Percentiles rank a stretch among this genome's conserved stretches.
Conservation (phyloP, 2,113 vertebrate species). For the Etheostoma cragini region DNA sequence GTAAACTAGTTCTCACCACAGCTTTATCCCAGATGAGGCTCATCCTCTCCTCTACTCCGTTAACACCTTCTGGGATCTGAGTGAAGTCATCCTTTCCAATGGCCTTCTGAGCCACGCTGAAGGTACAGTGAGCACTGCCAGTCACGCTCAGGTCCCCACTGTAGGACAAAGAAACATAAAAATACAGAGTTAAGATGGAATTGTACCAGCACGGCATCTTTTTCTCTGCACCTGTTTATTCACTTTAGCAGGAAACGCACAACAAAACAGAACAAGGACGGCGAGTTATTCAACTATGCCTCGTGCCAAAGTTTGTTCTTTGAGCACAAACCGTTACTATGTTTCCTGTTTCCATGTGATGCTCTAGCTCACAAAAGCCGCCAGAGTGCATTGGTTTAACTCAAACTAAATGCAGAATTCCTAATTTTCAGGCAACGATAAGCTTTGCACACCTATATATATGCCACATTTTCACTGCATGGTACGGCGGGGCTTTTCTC, state of each 20-base stretch:
- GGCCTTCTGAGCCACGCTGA: conserved; percentile 97
- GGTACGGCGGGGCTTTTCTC: too few relatives aligned
- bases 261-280: conserved; percentile 19
- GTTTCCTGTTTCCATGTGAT: conserved; percentile 44
- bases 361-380: conserved; percentile 10
- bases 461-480: too few relatives aligned
- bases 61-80: conserved; percentile 95
- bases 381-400: background rate
- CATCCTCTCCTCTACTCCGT: conserved; percentile 97
- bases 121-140: conserved; percentile 96
- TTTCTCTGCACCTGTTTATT: conserved; percentile 9
- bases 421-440: too few relatives aligned
- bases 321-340: conserved; percentile 29
- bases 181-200: conserved; percentile 5
- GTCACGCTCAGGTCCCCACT: conserved; percentile 96
- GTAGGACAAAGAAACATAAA: conserved; percentile 16
- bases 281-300: conserved; percentile 2
- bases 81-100: conserved; percentile 99
- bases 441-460: too few relatives aligned
- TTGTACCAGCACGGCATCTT: background rate
- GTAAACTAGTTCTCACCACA: conserved; percentile 88
- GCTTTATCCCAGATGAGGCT: conserved; percentile 98
- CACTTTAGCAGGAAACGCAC: conserved; percentile 10
- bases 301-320: conserved; percentile 37
- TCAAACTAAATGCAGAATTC: background rate